phyloP scores from a whole-genome alignment of 2,888 invertebrate species.

The Cybosia mesomella region DNA sequence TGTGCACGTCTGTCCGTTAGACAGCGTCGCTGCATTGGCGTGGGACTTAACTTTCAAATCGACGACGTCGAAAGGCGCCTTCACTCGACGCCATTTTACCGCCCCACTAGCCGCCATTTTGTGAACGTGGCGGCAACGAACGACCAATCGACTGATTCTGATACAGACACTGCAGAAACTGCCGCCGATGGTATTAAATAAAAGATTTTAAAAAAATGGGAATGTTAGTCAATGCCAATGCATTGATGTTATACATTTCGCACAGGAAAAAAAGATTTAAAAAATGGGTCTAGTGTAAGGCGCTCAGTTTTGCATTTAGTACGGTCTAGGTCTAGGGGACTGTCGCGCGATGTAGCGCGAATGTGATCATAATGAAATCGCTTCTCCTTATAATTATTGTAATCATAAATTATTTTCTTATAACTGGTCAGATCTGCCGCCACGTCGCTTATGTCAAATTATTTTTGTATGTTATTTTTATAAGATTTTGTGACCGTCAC shows the following conservation, averaged over 20 bases:
- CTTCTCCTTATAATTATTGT: constrained; percentile 24
- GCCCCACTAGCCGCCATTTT: constrained; percentile 65
- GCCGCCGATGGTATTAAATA: constrained; percentile 69
- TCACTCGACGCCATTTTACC: constrained; percentile 66
- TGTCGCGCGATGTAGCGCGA: constrained; percentile 67
- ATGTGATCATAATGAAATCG: constrained; percentile 70
- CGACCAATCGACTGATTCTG: constrained; percentile 78
- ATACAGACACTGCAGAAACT: constrained; percentile 73
- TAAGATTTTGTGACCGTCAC: constrained; percentile 63
- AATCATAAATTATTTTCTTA: constrained; percentile 36
- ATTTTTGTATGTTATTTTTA: constrained; percentile 62
- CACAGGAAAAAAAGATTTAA: constrained; percentile 61
- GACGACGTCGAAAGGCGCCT: constrained; percentile 55
- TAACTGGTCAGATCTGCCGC: constrained; percentile 75
- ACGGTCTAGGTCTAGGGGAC: constrained; percentile 63
- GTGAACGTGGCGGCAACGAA: constrained; percentile 74
- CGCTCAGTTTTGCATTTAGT: constrained; percentile 68
- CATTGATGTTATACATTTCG: constrained; percentile 78
- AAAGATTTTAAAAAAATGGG: constrained; percentile 61
- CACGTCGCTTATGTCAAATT: constrained; percentile 71
- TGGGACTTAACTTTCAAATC: constrained; percentile 65
- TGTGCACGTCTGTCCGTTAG: constrained; percentile 42
- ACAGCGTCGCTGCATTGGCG: constrained; percentile 53
- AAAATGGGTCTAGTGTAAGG: constrained; percentile 59
- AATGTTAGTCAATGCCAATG: constrained; percentile 77